Evolutionary conservation across 2,113 vertebrate species (phyloP).

Genomic region (Pardalotus punctatus): DNA sequence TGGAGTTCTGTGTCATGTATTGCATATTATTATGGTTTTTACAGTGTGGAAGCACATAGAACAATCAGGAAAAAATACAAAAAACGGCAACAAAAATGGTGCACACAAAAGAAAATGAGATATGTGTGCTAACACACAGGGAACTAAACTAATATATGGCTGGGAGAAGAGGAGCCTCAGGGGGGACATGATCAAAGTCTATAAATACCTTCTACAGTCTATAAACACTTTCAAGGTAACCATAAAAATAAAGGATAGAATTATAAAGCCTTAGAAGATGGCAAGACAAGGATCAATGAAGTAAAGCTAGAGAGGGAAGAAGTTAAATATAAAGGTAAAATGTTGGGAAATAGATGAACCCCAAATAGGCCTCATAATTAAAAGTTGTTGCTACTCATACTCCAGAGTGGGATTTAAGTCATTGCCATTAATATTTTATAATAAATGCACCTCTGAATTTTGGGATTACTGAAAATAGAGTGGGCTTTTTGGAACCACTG

Average conservation of each 20-base stretch:
- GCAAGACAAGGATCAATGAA: conserved; percentile 9
- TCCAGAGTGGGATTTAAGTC: background rate
- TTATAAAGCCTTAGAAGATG: conserved; percentile 18
- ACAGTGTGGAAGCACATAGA: background rate
- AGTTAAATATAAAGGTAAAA: background rate
- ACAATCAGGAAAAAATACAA: background rate
- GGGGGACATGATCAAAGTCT: conserved; percentile 2
- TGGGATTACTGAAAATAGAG: background rate
- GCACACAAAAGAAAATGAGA: conserved; percentile 1
- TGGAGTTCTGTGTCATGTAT: background rate
- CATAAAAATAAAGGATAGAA: conserved; percentile 56
- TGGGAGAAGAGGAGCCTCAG: background rate
- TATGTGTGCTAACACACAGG: background rate
- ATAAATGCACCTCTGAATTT: background rate
- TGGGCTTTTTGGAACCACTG: background rate
- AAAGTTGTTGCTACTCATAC: background rate
- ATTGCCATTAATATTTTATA: background rate
- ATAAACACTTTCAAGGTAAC: conserved; percentile 52
- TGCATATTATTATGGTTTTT: background rate
- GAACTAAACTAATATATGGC: conserved; percentile 4
- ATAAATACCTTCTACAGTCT: conserved; percentile 52
- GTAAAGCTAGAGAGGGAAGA: background rate
- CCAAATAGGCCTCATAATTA: background rate
- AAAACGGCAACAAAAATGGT: background rate
- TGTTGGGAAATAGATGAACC: background rate